Percentiles rank a stretch among this genome's conserved stretches.
phyloP scores from a whole-genome alignment of 64 coral and sea anemone genomes.

The Stylophora pistillata region DNA sequence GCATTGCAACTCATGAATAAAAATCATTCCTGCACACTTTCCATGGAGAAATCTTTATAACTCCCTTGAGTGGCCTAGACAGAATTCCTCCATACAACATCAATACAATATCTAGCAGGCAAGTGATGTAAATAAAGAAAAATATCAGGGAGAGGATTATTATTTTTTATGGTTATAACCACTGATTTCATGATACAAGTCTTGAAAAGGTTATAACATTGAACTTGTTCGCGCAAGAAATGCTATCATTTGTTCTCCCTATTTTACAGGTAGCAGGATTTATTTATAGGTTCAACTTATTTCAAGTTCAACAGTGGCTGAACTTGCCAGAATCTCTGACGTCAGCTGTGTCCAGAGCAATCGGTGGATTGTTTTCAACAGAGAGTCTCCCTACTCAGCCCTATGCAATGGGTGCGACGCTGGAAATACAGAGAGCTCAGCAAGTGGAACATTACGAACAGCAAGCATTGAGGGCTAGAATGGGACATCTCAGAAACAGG shows the following conservation, averaged over 20 bases:
- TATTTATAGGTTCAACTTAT: slow-evolving; percentile 57
- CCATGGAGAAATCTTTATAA: too few species aligned
- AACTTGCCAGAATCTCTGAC: slow-evolving; percentile 29
- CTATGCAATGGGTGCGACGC: slow-evolving; percentile 69
- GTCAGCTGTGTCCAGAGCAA: slow-evolving; percentile 8
- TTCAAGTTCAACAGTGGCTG: slow-evolving; percentile 59
- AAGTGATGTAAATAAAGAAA: too few species aligned
- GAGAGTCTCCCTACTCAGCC: slow-evolving; percentile 4
- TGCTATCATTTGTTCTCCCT: background rate
- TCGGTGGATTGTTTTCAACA: slow-evolving; percentile 54
- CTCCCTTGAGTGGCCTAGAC: too few species aligned
- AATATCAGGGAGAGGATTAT: too few species aligned
- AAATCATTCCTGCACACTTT: too few species aligned
- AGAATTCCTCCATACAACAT: too few species aligned
- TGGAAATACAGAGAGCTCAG: slow-evolving; percentile 84
- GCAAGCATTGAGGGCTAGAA: slow-evolving; percentile 66
- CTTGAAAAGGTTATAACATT: background rate
- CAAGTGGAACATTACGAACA: slow-evolving; percentile 83
- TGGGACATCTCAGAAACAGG: slow-evolving; percentile 46
- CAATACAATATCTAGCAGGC: too few species aligned
- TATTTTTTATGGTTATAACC: too few species aligned
- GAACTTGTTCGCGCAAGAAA: background rate
- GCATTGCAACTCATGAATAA: too few species aligned
- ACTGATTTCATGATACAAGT: too few species aligned
- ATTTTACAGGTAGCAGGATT: slow-evolving; percentile 49